A percentile compares a stretch with the other conserved stretches of the same genome.
These are phyloP conservation scores for Drosophila nebulosa DNA, from an alignment of 1,140 invertebrate genomes.

Conservation along the genomic window DNA sequence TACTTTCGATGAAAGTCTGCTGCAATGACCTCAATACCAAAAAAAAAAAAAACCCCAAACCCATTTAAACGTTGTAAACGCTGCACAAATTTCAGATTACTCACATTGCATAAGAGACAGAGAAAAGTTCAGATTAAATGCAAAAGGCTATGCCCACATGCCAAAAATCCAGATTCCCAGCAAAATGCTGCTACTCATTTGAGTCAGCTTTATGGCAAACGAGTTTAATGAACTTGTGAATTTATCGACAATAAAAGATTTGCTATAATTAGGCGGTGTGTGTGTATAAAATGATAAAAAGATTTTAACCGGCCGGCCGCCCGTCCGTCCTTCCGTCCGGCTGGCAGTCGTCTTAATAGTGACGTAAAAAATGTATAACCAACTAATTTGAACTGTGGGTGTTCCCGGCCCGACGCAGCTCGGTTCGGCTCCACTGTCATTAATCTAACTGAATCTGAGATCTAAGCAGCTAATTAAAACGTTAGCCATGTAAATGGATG, in stretches of 20 bases:
- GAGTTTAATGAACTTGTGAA: conserved; percentile 71
- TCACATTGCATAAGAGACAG: conserved; percentile 58
- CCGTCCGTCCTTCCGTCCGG: background rate
- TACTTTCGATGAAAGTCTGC: conserved; percentile 73
- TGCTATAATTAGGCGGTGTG: conserved; percentile 54
- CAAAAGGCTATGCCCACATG: conserved; percentile 47
- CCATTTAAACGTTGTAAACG: conserved; percentile 37
- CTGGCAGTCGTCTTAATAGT: conserved; percentile 21
- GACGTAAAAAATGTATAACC: conserved; percentile 7
- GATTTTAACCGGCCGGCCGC: conserved; percentile 24
- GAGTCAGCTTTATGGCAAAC: conserved; percentile 33
- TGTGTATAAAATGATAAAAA: conserved; percentile 57
- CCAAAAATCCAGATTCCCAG: conserved; percentile 23
- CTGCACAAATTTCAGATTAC: conserved; percentile 52
- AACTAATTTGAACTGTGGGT: conserved; percentile 40
- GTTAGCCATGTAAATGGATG: conserved; percentile 62
- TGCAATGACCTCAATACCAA: conserved; percentile 57
- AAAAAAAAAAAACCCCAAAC: conserved; percentile 17
- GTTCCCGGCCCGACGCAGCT: conserved; percentile 43
- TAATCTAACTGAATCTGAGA: conserved; percentile 39
- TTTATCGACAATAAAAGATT: conserved; percentile 73
- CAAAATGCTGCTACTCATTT: conserved; percentile 23
- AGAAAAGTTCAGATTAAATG: conserved; percentile 53
- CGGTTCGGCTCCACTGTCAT: conserved; percentile 23
- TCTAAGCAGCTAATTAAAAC: conserved; percentile 69